Conservation (phyloP, 2,888 invertebrate genomes). For the Athrips mouffetella region DNA sequence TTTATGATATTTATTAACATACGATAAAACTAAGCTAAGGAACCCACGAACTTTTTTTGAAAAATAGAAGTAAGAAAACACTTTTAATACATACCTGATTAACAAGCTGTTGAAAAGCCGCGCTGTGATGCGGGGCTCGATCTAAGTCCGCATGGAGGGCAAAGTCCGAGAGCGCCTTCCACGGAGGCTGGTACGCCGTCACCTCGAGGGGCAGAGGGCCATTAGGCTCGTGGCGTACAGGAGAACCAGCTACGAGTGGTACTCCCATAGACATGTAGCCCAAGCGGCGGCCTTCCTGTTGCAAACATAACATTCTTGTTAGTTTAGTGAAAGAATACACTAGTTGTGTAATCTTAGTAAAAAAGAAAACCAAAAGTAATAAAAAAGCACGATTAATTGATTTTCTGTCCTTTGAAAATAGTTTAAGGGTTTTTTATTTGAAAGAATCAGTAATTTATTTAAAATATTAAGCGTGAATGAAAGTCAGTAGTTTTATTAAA, state of each 20-base stretch:
- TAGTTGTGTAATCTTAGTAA: no score
- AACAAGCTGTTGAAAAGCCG: constrained; percentile 97
- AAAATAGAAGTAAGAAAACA: no score
- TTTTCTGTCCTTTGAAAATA: no score
- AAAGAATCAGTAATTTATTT: no score
- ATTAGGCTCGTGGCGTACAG: constrained; percentile 93
- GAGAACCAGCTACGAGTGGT: constrained; percentile 97
- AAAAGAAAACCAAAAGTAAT: no score
- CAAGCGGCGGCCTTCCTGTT: constrained; percentile 94
- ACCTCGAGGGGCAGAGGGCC: constrained; percentile 91
- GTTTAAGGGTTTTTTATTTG: no score
- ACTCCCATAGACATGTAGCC: constrained; percentile 97
- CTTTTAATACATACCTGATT: constrained; percentile 83
- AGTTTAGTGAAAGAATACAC: no score
- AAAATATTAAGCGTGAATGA: no score
- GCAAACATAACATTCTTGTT: not conserved
- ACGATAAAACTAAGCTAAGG: no score
- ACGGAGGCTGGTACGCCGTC: constrained; percentile 96
- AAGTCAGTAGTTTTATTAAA: no score
- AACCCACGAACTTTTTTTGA: no score
- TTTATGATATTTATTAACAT: no score
- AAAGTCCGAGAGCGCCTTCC: constrained; percentile 98
- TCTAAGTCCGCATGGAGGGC: constrained; percentile 96
- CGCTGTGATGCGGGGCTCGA: constrained; percentile 89
- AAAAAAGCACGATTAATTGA: not conserved